phyloP scores from a whole-genome alignment of 2,888 invertebrate species.

The Pegoplata infirma region DNA sequence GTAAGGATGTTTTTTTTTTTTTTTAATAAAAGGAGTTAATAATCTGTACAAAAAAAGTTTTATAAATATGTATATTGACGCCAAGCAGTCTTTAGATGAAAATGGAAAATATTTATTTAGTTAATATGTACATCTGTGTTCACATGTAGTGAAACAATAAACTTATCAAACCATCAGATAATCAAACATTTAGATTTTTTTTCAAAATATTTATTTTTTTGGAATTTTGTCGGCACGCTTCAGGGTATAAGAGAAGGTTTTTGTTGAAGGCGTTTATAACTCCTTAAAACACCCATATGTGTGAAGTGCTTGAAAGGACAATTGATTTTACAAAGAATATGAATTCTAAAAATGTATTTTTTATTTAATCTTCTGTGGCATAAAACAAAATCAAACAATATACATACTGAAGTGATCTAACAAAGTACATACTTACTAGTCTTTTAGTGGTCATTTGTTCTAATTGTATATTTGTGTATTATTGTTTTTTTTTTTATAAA shows the following conservation, averaged over 20 bases:
- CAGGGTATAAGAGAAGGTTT: neutral
- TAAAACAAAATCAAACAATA: conserved; percentile 8
- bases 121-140: too few relatives aligned
- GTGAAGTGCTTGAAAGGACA: too few relatives aligned
- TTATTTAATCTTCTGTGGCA: too few relatives aligned
- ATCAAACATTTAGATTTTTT: conserved; percentile 48
- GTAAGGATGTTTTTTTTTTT: neutral
- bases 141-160: conserved; percentile 27
- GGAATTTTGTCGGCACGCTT: conserved; percentile 61
- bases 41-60: neutral
- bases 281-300: conserved; percentile 42
- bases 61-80: neutral
- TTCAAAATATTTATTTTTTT: too few relatives aligned
- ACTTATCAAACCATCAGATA: conserved; percentile 57
- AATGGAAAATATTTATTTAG: too few relatives aligned
- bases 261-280: conserved; percentile 45
- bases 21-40: too few relatives aligned
- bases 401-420: conserved; percentile 1
- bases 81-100: too few relatives aligned
- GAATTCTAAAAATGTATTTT: conserved; percentile 1
- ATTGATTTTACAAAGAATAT: neutral
- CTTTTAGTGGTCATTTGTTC: conserved; percentile 4
- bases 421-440: neutral
- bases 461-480: conserved; percentile 12
- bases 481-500: conserved; percentile 5